Conservation (phyloP, 2,888 invertebrate species). For the Lasioglossum oenotherae region DNA sequence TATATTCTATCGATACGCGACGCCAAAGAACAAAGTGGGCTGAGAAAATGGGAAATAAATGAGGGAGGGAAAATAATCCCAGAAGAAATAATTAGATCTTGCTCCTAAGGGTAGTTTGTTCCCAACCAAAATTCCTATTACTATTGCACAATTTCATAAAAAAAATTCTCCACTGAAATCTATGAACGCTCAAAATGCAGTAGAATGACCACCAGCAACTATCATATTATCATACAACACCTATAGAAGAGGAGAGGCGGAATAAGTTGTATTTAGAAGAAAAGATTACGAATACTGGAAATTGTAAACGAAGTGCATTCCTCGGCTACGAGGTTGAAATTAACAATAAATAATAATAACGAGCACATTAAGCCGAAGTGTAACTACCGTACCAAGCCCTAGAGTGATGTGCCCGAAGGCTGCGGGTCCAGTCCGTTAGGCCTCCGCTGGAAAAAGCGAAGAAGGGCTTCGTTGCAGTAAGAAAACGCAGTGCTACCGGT, state of each 20-base stretch:
- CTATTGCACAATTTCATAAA: neutral
- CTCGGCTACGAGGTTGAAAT: neutral
- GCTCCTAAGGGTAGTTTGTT: neutral
- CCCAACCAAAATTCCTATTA: neutral
- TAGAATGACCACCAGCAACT: neutral
- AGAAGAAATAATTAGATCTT: too few species aligned
- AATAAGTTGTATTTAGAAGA: neutral
- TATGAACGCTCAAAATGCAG: too few species aligned
- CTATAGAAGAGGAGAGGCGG: neutral
- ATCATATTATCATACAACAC: neutral
- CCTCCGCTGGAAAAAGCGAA: neutral
- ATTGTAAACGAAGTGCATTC: neutral
- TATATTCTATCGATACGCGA: neutral
- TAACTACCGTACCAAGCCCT: neutral
- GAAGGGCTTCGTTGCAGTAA: neutral
- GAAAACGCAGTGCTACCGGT: conserved; percentile 38
- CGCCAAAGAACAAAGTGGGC: neutral
- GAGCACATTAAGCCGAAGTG: neutral
- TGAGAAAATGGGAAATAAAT: neutral
- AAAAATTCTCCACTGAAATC: neutral
- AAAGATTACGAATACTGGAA: neutral
- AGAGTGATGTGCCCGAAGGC: neutral
- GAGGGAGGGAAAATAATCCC: neutral
- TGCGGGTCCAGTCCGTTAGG: neutral
- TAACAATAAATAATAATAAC: neutral